Base-by-base conservation (phyloP, 2,113 vertebrate genomes). In the Ploceus nigricollis region DNA sequence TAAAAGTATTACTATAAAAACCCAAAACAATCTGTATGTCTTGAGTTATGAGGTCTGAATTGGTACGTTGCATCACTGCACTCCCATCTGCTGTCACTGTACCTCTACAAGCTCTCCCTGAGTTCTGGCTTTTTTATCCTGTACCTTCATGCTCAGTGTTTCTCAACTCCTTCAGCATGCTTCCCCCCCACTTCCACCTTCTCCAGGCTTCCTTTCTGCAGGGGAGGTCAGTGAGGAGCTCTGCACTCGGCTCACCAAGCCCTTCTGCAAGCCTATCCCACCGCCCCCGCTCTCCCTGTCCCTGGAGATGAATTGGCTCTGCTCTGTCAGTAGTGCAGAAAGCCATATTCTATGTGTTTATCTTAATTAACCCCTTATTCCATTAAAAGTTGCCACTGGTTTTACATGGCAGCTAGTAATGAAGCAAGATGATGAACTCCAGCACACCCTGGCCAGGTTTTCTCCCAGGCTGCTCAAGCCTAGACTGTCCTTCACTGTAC, bases 191-290 rank as follows among this genome's bases (percentile, higher is more conserved):
- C 18, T 65, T 47, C 10, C 37, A 77, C 58, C 13, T 33, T 72
- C 9, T 5, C 40, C 14, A 16, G 1, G 0, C 7, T 22, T 61
- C 37, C 60, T 7, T 70, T 84, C 31, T 35, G 54, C 40, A 25
- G 57, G 6, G 24, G 9, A 72, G 10, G 21, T 56, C 24, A 25
- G 37, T 5, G 58, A 60, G 58, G 48, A 54, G 53, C 33, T 69
- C 42, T 1, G 5, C 6, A 10, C 25, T 6, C 0, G 0, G 16
- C 22, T 0, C 1, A 6, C 37, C 16, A 2, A 1, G 28, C 28
- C 3, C 4, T 40, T 37, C 44, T 37, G 40, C 35, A 50, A 50
- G 30, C 40, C 39, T 10, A n/a, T 20, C 44, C 53, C 48, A 71
- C 9, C 0, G 0, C 2, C 13, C 45, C 5, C 0, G 2, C 10